phyloP scores from a whole-genome alignment of 2,888 invertebrate genomes.

The Cyclophora punctaria region DNA sequence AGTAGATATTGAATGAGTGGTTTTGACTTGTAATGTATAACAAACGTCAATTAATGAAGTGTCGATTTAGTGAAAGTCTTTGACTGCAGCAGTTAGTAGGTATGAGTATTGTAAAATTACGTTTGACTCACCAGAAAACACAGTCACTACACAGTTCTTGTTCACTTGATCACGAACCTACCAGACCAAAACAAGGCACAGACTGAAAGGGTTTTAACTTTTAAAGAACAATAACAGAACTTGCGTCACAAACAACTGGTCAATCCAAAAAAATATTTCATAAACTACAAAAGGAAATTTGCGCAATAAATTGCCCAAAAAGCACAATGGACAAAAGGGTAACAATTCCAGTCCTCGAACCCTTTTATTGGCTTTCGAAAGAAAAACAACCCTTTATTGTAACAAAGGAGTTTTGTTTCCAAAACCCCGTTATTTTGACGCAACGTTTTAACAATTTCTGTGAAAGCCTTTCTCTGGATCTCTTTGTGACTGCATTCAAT shows the following conservation, averaged over 20 bases:
- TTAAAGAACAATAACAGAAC: conserved; percentile 4
- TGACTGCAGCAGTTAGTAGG: too few relatives aligned
- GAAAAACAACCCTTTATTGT: conserved; percentile 68
- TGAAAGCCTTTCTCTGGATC: conserved; percentile 31
- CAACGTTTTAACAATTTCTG: conserved; percentile 46
- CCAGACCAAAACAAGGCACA: conserved; percentile 2
- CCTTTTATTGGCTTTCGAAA: conserved; percentile 55
- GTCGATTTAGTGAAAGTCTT: too few relatives aligned
- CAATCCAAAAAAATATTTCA: conserved; percentile 25
- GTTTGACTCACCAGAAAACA: too few relatives aligned
- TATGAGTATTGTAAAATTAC: too few relatives aligned
- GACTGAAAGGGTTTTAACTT: conserved; percentile 1
- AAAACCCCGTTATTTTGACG: conserved; percentile 56
- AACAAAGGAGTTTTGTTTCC: conserved; percentile 49
- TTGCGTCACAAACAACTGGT: conserved; percentile 16
- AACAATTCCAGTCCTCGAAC: conserved; percentile 58
- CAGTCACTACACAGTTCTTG: too few relatives aligned
- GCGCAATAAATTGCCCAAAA: conserved; percentile 49
- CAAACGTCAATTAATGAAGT: too few relatives aligned
- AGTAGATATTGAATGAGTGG: too few relatives aligned
- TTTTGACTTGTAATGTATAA: too few relatives aligned
- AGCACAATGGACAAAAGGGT: conserved; percentile 55
- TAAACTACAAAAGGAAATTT: conserved; percentile 48
- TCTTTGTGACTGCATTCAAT: conserved; percentile 16
- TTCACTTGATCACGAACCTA: neutral